phyloP scores from a whole-genome alignment of 2,888 invertebrate species.

The Sarcophaga caerulescens region DNA sequence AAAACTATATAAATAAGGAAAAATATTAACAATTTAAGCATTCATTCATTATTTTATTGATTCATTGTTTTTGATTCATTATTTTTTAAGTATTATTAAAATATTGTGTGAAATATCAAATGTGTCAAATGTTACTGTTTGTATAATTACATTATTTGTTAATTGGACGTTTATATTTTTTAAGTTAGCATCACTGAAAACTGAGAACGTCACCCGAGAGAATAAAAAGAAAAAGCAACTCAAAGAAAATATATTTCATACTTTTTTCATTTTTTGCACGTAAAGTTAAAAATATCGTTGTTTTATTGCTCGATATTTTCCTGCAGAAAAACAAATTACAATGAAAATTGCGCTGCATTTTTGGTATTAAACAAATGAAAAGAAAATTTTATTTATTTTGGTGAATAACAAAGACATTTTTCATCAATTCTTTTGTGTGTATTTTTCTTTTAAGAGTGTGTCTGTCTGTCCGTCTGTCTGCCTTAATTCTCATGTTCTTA shows the following conservation, averaged over 20 bases:
- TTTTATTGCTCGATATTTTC: slow-evolving; percentile 52
- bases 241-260: slow-evolving; percentile 39
- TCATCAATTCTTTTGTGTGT: slow-evolving; percentile 50
- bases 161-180: neutral
- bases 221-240: slow-evolving; percentile 34
- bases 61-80: too few species aligned
- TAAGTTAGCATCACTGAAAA: slow-evolving; percentile 35
- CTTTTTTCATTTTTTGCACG: slow-evolving; percentile 41
- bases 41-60: too few species aligned
- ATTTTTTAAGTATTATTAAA: too few species aligned
- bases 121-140: too few species aligned
- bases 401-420: slow-evolving; percentile 53
- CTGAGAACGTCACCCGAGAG: slow-evolving; percentile 56
- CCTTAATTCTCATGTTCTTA: slow-evolving; percentile 38
- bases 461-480: slow-evolving; percentile 30
- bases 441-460: slow-evolving; percentile 34
- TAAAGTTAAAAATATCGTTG: slow-evolving; percentile 63
- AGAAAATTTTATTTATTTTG: slow-evolving; percentile 50
- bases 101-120: too few species aligned
- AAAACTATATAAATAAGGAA: too few species aligned
- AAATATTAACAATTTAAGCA: too few species aligned
- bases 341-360: slow-evolving; percentile 63
- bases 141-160: neutral
- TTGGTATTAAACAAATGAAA: slow-evolving; percentile 44
- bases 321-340: slow-evolving; percentile 29